phyloP scores from a whole-genome alignment of 2,888 invertebrate genomes.

The Suillia variegata region DNA sequence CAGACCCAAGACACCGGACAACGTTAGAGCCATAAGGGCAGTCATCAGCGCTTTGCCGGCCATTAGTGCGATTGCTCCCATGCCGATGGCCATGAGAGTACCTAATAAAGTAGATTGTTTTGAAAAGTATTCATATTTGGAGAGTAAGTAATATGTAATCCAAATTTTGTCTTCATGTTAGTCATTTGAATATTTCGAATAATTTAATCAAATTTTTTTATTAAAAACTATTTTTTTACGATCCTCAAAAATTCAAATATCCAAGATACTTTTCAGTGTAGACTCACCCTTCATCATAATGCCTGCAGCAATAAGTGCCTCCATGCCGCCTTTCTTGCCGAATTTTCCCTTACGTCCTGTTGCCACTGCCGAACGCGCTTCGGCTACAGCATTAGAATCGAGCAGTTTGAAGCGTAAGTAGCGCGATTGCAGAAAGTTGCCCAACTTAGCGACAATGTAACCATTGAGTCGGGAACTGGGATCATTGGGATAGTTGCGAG shows the following conservation, averaged over 20 bases:
- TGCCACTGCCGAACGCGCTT: constrained; percentile 64
- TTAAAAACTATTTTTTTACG: background rate
- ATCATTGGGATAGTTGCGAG: constrained; percentile 76
- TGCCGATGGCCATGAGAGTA: constrained; percentile 74
- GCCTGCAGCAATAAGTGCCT: constrained; percentile 65
- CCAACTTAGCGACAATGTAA: constrained; percentile 73
- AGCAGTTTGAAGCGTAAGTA: constrained; percentile 74
- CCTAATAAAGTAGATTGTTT: constrained; percentile 62
- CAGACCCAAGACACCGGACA: constrained; percentile 78
- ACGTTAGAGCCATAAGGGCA: constrained; percentile 77
- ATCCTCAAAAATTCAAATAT: too few species aligned
- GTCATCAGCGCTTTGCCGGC: constrained; percentile 86
- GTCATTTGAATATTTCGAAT: too few species aligned
- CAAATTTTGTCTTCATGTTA: too few species aligned
- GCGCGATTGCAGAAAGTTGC: constrained; percentile 74
- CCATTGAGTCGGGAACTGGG: constrained; percentile 78
- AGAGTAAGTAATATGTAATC: too few species aligned
- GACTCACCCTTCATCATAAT: constrained; percentile 69
- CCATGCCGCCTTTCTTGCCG: constrained; percentile 64
- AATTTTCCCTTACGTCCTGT: constrained; percentile 66
- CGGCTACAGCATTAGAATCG: constrained; percentile 67
- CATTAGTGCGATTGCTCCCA: constrained; percentile 76
- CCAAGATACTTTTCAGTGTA: background rate
- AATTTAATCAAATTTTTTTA: too few species aligned
- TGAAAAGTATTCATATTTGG: too few species aligned